A percentile compares a stretch with the other conserved stretches of the same genome.
These are phyloP conservation scores for Drosophila teissieri DNA, from an alignment of 1,140 invertebrate genomes.

Conservation along the genomic window DNA sequence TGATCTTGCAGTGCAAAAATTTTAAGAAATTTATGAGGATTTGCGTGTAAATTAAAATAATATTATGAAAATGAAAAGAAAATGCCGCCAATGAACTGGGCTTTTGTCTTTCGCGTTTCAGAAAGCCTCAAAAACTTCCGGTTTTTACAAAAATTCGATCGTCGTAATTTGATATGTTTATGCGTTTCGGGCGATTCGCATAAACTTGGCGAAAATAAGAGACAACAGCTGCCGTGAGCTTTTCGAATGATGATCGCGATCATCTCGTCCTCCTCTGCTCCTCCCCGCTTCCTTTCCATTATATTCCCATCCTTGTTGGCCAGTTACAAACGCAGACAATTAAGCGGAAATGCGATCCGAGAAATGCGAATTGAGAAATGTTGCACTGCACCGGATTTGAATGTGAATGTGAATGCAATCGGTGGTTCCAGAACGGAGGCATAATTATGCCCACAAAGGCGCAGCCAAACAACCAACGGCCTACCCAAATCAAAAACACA, in stretches of 20 bases:
- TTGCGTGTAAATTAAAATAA: constrained; percentile 24
- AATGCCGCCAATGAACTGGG: constrained; percentile 32
- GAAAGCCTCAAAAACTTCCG: constrained; percentile 72
- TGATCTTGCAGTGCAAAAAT: constrained; percentile 32
- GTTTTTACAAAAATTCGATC: constrained; percentile 58
- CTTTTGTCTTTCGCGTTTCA: constrained; percentile 33
- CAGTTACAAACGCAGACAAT: constrained; percentile 63
- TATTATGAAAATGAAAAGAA: background rate
- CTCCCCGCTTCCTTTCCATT: constrained; percentile 30
- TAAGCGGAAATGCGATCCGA: constrained; percentile 69
- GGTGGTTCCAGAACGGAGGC: constrained; percentile 31
- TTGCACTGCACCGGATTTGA: constrained; percentile 62
- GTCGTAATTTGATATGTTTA: constrained; percentile 80
- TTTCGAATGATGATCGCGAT: constrained; percentile 35
- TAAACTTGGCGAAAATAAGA: constrained; percentile 58
- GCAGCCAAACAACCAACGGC: constrained; percentile 43
- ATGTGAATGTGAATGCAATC: constrained; percentile 74
- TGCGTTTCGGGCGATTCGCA: constrained; percentile 60
- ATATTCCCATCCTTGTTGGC: background rate
- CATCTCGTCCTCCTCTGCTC: constrained; percentile 22
- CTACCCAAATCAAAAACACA: constrained; percentile 74
- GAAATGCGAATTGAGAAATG: constrained; percentile 39
- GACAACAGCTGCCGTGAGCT: constrained; percentile 56
- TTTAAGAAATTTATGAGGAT: constrained; percentile 50
- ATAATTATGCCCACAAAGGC: constrained; percentile 51